Evolutionary conservation across 2,888 invertebrate genomes (phyloP), one percentile per base, ranked within the genome.

Genomic region (Chrysodeixis includens): DNA sequence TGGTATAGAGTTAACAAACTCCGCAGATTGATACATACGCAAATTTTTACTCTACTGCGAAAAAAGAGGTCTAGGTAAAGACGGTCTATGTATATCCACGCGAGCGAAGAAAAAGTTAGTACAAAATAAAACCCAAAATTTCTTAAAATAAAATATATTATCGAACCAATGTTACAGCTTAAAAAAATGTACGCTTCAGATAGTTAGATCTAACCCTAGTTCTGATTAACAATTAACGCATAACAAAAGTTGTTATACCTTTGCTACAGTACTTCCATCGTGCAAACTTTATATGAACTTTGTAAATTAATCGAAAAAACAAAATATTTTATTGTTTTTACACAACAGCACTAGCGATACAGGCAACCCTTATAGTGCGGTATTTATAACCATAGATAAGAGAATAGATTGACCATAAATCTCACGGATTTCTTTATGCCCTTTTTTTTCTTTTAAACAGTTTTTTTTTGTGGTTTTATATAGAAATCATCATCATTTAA

Each of bases 81-180:
- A n/a, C n/a, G n/a, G n/a, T n/a, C n/a, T n/a, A n/a, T n/a, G n/a
- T n/a, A n/a, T n/a, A n/a, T n/a, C n/a, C n/a, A n/a, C n/a, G n/a
- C n/a, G n/a, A n/a, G n/a, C n/a, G n/a, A n/a, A n/a, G n/a, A n/a
- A n/a, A n/a, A n/a, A n/a, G n/a, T n/a, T n/a, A n/a, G n/a, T n/a
- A n/a, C n/a, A 30, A 76, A 87, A 84, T 83, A 80, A 84, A 86
- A 84, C 74, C 71, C 56, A 56, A 67, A 65, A 70, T 83, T 26
- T 83, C 87, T 88, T 90, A 89, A 89, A 91, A 90, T 91, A 91
- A 90, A 90, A 88, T 91, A 88, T 92, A 91, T 85, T 88, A 82
- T 86, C 86, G 83, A 88, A 90, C 84, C 87, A 88, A 86, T 86
- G 78, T 88, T 90, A 89, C 82, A 89, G 88, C 90, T 91, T 89